These are phyloP conservation scores for Apis florea DNA, from an alignment of 1,140 invertebrate genomes.

Conservation along the genomic window DNA sequence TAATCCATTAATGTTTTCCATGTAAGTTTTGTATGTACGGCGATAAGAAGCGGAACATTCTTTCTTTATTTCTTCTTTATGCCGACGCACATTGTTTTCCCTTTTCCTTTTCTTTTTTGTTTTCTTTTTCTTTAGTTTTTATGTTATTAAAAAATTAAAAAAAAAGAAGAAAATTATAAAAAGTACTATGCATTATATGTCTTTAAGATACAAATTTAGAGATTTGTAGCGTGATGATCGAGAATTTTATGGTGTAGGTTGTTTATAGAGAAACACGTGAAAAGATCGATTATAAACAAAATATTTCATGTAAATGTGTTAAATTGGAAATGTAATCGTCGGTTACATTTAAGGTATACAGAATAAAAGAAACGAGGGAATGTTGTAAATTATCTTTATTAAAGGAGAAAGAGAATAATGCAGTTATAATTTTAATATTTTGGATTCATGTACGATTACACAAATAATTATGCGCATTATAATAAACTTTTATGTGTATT, in stretches of 20 bases:
- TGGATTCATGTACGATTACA: conserved; percentile 69
- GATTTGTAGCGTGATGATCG: conserved; percentile 67
- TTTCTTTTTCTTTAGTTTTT: conserved; percentile 37
- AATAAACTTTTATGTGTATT: conserved; percentile 71
- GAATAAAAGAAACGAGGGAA: conserved; percentile 51
- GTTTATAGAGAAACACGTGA: conserved; percentile 59
- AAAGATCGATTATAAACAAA: conserved; percentile 50
- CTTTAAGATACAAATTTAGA: conserved; percentile 67
- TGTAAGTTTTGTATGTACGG: conserved; percentile 60
- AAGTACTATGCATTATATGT: conserved; percentile 44
- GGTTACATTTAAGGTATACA: conserved; percentile 63
- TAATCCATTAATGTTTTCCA: conserved; percentile 53
- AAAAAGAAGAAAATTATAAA: conserved; percentile 10
- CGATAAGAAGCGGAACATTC: conserved; percentile 21
- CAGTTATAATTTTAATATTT: conserved; percentile 70
- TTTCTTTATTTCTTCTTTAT: conserved; percentile 32
- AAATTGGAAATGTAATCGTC: conserved; percentile 61
- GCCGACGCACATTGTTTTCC: conserved; percentile 43
- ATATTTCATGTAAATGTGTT: conserved; percentile 60
- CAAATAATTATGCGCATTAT: conserved; percentile 69
- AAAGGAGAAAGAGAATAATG: conserved; percentile 25
- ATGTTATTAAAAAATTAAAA: background rate
- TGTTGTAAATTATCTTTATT: conserved; percentile 72
- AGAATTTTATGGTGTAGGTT: conserved; percentile 62
- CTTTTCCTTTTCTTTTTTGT: conserved; percentile 30